These are phyloP conservation scores for Ctenosaura bakeri DNA, from an alignment of 2,797 vertebrate species.

Conservation along the genomic window DNA sequence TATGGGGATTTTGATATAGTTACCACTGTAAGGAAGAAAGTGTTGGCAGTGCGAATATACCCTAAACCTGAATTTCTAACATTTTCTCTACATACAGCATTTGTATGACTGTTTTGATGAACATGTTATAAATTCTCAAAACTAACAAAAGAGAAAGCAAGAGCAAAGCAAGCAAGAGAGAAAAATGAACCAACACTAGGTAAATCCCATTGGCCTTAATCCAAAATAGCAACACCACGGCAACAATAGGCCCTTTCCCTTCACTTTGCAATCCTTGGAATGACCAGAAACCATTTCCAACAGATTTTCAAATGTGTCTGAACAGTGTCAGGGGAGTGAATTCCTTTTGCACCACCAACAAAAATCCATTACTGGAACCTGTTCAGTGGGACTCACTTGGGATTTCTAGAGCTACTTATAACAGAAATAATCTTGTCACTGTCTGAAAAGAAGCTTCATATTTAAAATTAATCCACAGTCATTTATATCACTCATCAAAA, in stretches of 20 bases:
- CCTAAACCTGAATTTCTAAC: neutral
- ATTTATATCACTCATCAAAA: conserved; percentile 5
- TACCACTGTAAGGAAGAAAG: too few relatives aligned
- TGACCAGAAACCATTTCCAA: too few relatives aligned
- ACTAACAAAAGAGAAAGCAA: neutral
- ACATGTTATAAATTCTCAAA: neutral
- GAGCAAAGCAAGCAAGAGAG: neutral
- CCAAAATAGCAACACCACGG: too few relatives aligned
- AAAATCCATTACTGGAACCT: too few relatives aligned
- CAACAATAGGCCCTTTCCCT: too few relatives aligned
- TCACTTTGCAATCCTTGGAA: too few relatives aligned
- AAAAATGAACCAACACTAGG: neutral
- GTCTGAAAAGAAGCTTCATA: neutral
- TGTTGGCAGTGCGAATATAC: neutral
- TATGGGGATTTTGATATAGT: neutral
- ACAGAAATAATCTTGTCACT: neutral
- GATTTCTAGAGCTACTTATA: neutral
- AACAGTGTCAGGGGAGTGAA: too few relatives aligned
- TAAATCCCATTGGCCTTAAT: neutral
- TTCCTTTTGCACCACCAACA: too few relatives aligned
- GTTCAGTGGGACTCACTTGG: neutral
- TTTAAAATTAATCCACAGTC: neutral
- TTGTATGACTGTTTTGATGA: neutral
- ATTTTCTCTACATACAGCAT: rapidly evolving
- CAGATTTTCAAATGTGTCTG: too few relatives aligned